Base-by-base conservation (phyloP, 2,113 vertebrate genomes). In the Syngnathus typhle region DNA sequence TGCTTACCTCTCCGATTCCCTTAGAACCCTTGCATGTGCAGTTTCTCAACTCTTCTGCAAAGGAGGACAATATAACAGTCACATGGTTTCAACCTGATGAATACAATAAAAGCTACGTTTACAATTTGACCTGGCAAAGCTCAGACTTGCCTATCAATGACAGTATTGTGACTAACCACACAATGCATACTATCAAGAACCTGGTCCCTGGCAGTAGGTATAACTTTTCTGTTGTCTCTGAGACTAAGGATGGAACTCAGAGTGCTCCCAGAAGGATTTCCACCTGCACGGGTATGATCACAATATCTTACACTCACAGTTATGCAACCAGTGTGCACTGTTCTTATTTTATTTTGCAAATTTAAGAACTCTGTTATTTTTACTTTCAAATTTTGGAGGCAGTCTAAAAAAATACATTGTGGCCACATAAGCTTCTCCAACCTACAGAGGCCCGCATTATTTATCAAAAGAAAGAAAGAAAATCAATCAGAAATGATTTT, bases 221-320 rank as follows among this genome's bases (percentile, higher is more conserved):
- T 59, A 62, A 18, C 0, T 69, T 92, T 1, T 60, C 0, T 2
- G 88, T 94, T 60, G 87, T 74, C 65, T 78, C 91, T 5, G 64
- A 64, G 71, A 87, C 89, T 1, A 64, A 49, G 19, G 74, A 89
- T 67, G 41, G 5, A 1, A 82, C 72, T 5, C 18, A 61, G 4
- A 67, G 83, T 62, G 41, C 0, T 0, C 15, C 85, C 13, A 1
- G 0, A n/a, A 2, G 0, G 5, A 32, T 9, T 47, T 70, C 21
- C 0, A 23, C 0, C 10, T 93, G 89, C 77, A 94, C 92, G 84
- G 74, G 93, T 94, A 85, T 64, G 88, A 32, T 16, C 61, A 58
- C 5, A 11, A 1, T 6, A 58, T 1, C 6, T 18, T 0, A 59
- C 1, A 46, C 1, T 38, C 43, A 32, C 27, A 32, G 27, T 32